Evolutionary conservation across 1,140 invertebrate species (phyloP).

Genomic region (Lasioglossum baleicum): DNA sequence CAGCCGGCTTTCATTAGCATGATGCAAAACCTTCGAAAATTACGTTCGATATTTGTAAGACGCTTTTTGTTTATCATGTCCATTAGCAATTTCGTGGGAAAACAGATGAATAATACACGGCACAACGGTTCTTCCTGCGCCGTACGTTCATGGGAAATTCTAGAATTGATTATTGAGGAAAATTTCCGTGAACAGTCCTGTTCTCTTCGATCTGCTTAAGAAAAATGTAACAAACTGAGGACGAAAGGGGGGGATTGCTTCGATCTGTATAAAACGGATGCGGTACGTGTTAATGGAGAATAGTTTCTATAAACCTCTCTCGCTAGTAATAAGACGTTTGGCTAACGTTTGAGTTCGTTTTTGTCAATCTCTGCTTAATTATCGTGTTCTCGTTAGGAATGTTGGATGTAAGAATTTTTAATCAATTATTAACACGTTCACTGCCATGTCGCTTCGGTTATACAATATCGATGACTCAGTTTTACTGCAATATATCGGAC

Average conservation of each 20-base stretch:
- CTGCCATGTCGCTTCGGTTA: too few relatives aligned
- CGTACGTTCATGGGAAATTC: not conserved
- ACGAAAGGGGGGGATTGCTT: too few relatives aligned
- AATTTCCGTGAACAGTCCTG: not conserved
- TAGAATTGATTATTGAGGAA: not conserved
- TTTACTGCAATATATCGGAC: too few relatives aligned
- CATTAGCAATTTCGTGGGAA: not conserved
- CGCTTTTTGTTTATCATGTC: not conserved
- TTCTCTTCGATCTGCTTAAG: not conserved
- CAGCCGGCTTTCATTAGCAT: slow-evolving; percentile 2
- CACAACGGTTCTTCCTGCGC: not conserved
- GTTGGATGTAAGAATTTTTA: slow-evolving; percentile 15
- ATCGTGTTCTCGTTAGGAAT: not conserved
- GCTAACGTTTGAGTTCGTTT: too few relatives aligned
- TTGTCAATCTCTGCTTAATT: too few relatives aligned
- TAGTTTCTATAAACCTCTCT: slow-evolving; percentile 11
- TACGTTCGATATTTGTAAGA: not conserved
- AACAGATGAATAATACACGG: not conserved
- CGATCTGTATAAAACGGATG: slow-evolving; percentile 19
- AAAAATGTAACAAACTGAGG: not conserved
- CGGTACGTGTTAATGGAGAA: not conserved
- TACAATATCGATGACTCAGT: too few relatives aligned
- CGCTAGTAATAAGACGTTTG: not conserved
- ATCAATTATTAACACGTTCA: too few relatives aligned
- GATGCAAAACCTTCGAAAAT: slow-evolving; percentile 45